Percentiles rank a stretch among this genome's conserved stretches.
Evolutionary conservation across 2,888 invertebrate genomes (phyloP).

Genomic region (Campoplex capitator): DNA sequence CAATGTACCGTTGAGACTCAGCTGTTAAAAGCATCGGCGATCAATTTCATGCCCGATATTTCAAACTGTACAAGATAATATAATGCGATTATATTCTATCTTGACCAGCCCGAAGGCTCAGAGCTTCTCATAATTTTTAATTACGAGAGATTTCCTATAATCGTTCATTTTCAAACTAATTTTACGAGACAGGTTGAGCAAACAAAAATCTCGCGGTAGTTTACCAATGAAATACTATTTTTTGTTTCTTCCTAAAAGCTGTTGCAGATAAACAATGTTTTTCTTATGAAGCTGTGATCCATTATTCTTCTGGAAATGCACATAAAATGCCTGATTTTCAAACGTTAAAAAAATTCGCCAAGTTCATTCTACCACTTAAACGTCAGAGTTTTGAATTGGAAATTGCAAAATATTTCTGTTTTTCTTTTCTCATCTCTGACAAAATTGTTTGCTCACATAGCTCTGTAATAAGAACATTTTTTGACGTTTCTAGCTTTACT

Average conservation of each 20-base stretch:
- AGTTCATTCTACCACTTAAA: too few relatives aligned
- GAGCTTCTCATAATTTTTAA: conserved; percentile 2
- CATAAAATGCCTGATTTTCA: too few relatives aligned
- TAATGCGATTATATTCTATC: neutral
- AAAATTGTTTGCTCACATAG: neutral
- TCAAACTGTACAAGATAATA: neutral
- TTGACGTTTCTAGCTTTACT: neutral
- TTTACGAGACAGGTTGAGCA: neutral
- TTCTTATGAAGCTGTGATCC: neutral
- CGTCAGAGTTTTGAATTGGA: too few relatives aligned
- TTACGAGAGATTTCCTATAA: neutral
- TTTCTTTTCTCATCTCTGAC: too few relatives aligned
- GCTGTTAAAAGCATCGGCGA: neutral
- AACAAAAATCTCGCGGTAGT: neutral
- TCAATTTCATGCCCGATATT: neutral
- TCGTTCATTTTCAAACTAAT: neutral
- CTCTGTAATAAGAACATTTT: neutral
- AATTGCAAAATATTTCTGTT: neutral
- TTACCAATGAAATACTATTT: neutral
- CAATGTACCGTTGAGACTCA: neutral
- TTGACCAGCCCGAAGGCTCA: neutral
- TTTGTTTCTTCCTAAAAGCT: neutral
- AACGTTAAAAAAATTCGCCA: too few relatives aligned
- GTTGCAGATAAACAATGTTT: neutral
- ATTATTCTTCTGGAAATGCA: too few relatives aligned